These are phyloP conservation scores for Hoplias malabaricus DNA, from an alignment of 2,113 vertebrate species.

Conservation along the genomic window DNA sequence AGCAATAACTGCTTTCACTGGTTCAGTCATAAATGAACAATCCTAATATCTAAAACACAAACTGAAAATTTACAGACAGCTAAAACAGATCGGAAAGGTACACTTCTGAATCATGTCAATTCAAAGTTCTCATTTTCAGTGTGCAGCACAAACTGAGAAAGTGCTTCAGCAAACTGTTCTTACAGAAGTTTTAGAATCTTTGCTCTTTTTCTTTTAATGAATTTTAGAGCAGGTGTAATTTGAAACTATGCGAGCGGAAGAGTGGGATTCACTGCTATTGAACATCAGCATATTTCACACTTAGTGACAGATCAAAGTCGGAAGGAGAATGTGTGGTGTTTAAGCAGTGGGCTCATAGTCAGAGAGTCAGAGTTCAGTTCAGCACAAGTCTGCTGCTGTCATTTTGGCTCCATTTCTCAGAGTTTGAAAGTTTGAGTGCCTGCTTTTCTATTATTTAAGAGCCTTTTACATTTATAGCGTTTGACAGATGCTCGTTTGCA, in stretches of 20 bases:
- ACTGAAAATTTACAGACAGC: too few relatives aligned
- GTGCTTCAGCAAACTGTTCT: neutral
- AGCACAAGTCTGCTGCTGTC: too few relatives aligned
- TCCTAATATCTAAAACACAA: too few relatives aligned
- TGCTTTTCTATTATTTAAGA: conserved; percentile 3
- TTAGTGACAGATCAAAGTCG: neutral
- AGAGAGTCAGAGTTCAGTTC: too few relatives aligned
- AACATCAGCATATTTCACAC: neutral
- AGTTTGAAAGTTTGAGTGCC: neutral
- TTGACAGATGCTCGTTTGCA: too few relatives aligned
- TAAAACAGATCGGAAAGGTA: too few relatives aligned
- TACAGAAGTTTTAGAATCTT: neutral
- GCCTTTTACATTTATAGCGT: too few relatives aligned
- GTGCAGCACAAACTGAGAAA: neutral
- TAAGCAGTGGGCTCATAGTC: neutral
- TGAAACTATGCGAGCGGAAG: neutral
- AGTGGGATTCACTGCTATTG: neutral
- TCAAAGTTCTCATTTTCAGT: neutral
- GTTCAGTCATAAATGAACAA: too few relatives aligned
- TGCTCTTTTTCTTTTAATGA: neutral
- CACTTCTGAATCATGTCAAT: neutral
- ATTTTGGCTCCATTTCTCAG: conserved; percentile 8
- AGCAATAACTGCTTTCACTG: too few relatives aligned
- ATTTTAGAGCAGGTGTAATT: neutral
- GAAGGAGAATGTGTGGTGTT: neutral